Base-by-base conservation (phyloP, 2,113 vertebrate species). In the Prionailurus viverrinus region DNA sequence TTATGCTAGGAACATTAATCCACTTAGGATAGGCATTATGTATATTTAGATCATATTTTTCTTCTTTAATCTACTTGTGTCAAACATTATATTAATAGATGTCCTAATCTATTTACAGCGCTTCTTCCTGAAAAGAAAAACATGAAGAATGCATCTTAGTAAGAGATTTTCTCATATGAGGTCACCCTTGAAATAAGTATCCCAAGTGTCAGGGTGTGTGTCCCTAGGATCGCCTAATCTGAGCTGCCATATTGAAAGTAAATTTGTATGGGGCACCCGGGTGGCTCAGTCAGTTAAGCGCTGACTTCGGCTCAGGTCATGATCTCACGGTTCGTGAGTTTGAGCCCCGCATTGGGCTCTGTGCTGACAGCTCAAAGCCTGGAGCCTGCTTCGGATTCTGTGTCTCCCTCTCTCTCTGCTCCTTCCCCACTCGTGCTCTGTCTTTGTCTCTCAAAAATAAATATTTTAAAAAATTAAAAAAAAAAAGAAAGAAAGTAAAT, bases 21-120 rank as follows among this genome's bases (percentile, higher is more conserved):
- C 31, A 68, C 18, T 71, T 73, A 71, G 18, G 31, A 61, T 78
- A 78, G 68, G 29, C 82, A 68, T 73, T 87, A 66, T 39, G 31
- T 41, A 53, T 73, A 45, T 53, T 87, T 90, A 87, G 84, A 92
- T n/a, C 33, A 36, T 33, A 84, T 68, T 91, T 83, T 85, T 89
- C 41, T 76, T 83, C 19, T 61, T 82, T 80, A 85, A 71, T 94
- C 36, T 87, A 4, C 23, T 79, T 79, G 55, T 73, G 68, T 58
- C 41, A 95, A 51, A 68, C 66, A 86, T 61, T n/a, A 29, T 82
- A 79, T 92, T 73, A 87, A 53, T 94, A 66, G 33, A 58, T 48
- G 12, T 45, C 27, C 36, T 94, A 68, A 66, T 92, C 29, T 92
- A 58, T 68, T 82, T 69, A 69, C 19, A 39, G 63, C 1, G 78